Evolutionary conservation across 2,797 vertebrate species (phyloP).

Genomic region (Chloroceryle inda): DNA sequence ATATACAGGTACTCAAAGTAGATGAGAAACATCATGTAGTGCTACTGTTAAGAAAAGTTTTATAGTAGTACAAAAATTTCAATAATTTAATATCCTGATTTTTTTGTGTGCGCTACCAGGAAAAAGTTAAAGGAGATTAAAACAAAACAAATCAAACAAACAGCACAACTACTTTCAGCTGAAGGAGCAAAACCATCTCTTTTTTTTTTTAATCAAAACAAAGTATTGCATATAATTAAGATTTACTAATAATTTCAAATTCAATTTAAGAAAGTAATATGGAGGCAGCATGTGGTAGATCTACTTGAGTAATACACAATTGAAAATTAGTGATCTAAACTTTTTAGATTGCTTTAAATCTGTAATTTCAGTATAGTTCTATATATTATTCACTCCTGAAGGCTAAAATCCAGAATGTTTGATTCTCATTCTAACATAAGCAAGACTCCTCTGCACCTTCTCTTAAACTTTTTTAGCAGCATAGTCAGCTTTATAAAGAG

Average conservation of each 20-base stretch:
- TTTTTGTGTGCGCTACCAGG: background rate
- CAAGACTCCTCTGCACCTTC: constrained; percentile 61
- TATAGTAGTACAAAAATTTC: constrained; percentile 52
- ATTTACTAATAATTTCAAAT: constrained; percentile 62
- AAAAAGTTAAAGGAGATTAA: constrained; percentile 18
- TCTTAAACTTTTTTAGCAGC: constrained; percentile 77
- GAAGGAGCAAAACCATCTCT: constrained; percentile 46
- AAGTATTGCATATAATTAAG: constrained; percentile 29
- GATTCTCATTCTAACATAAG: constrained; percentile 51
- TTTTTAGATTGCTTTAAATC: constrained; percentile 47
- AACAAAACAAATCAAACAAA: background rate
- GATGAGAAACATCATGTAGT: constrained; percentile 44
- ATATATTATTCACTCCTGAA: constrained; percentile 33
- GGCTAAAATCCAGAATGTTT: constrained; percentile 56
- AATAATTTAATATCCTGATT: constrained; percentile 52
- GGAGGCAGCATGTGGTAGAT: constrained; percentile 77
- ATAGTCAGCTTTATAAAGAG: constrained; percentile 73
- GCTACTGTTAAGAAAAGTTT: constrained; percentile 55
- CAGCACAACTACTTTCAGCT: background rate
- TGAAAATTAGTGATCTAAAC: constrained; percentile 60
- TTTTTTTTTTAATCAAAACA: constrained; percentile 13
- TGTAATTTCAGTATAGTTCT: constrained; percentile 50
- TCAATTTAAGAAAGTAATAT: constrained; percentile 70
- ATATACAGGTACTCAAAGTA: constrained; percentile 63
- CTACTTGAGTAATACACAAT: constrained; percentile 60